phyloP scores from a whole-genome alignment of 2,888 invertebrate genomes.

The Acanthosepion esculentum region DNA sequence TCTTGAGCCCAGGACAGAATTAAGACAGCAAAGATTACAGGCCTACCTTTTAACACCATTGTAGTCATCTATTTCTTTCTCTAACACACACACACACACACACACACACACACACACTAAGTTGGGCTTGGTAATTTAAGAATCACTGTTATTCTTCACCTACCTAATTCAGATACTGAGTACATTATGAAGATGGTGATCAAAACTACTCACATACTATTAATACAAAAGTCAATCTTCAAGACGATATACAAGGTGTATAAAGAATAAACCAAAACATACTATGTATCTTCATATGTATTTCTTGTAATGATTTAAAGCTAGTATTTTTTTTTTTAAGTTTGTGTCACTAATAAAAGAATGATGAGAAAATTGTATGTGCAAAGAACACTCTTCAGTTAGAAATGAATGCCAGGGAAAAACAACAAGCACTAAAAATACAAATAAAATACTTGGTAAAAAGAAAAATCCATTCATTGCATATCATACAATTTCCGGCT shows the following conservation, averaged over 20 bases:
- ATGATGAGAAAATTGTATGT: too few species aligned
- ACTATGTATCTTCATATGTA: too few species aligned
- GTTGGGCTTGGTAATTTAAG: neutral
- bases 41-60: neutral
- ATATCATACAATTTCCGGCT: too few species aligned
- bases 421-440: too few species aligned
- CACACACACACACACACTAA: neutral
- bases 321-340: too few species aligned
- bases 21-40: slow-evolving; percentile 18
- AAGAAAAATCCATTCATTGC: too few species aligned
- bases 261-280: neutral
- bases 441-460: too few species aligned
- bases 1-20: neutral
- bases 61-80: neutral
- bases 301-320: too few species aligned
- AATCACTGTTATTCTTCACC: neutral
- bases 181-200: neutral
- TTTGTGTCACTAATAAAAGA: too few species aligned
- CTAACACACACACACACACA: neutral
- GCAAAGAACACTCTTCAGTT: too few species aligned
- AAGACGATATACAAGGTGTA: neutral
- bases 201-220: neutral
- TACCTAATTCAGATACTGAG: neutral
- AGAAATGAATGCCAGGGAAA: too few species aligned
- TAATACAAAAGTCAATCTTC: neutral